These are phyloP conservation scores for Beris morrisii DNA, from an alignment of 2,888 invertebrate species.

Conservation along the genomic window DNA sequence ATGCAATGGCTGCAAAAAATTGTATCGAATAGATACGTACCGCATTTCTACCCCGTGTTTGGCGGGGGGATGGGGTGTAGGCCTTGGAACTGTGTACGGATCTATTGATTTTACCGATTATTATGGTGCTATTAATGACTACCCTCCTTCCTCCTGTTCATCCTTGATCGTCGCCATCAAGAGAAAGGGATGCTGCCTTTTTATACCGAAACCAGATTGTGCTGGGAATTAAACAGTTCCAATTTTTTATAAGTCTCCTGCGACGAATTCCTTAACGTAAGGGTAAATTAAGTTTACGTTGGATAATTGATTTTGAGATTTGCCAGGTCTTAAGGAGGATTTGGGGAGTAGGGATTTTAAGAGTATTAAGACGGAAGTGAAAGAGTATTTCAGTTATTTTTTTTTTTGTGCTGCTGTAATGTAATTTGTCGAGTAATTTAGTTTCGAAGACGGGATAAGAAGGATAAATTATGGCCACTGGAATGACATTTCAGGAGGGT, in stretches of 20 bases:
- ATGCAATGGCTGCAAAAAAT: background rate
- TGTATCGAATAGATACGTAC: background rate
- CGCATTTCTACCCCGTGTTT: background rate
- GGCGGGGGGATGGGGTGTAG: background rate
- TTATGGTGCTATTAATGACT: constrained; percentile 19
- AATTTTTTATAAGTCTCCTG: background rate
- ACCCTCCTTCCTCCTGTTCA: background rate
- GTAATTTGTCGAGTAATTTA: too few relatives aligned
- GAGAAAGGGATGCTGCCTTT: background rate
- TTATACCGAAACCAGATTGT: background rate
- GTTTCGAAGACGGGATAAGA: too few relatives aligned
- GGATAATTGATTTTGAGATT: constrained; percentile 29
- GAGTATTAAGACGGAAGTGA: too few relatives aligned
- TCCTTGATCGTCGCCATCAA: background rate
- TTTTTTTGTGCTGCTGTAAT: too few relatives aligned
- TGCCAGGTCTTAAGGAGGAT: constrained; percentile 1
- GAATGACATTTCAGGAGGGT: too few relatives aligned
- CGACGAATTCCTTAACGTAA: background rate
- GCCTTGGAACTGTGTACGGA: background rate
- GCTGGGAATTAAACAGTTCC: background rate
- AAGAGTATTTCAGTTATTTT: too few relatives aligned
- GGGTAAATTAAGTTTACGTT: constrained; percentile 24
- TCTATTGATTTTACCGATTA: constrained; percentile 29
- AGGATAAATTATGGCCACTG: too few relatives aligned
- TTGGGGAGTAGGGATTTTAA: too few relatives aligned